Evolutionary conservation across 2,113 vertebrate species (phyloP), one percentile per base, ranked within the genome.

Genomic region (Jacana jacana): DNA sequence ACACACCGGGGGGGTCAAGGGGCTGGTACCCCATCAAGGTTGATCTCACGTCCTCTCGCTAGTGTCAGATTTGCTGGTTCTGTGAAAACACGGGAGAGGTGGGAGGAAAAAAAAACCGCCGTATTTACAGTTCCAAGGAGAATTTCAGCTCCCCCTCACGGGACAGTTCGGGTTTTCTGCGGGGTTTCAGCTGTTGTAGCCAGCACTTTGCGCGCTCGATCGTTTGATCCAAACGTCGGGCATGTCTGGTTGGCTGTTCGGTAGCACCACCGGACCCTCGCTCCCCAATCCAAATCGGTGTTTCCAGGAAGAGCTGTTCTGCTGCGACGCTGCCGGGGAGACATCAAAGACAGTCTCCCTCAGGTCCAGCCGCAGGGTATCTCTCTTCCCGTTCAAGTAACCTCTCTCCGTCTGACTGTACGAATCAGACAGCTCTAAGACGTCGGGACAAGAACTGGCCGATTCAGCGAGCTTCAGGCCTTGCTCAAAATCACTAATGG

Each of bases 141-240:
- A 51, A 51, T 86, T 79, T 52, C 0, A 5, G 6, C 69, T 84
- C 77, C 92, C 69, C n/a, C 17, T 37, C 73, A 73, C 57, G 82
- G 69, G 33, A n/a, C 49, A 33, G 42, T 76, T 69, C 65, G 87
- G 87, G 79, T 49, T 81, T 73, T 65, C 84, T 89, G 58, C 49
- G 46, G 46, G 61, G 68, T 87, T 79, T 97, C 91, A 98, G 81
- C 98, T 99, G 84, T 98, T 98, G 57, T 98, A 98, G 33, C 98
- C 98, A 4, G 99, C 98, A 31, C 97, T 98, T 82, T 98, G 98
- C 84, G 97, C 97, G 10, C 98, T 99, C 5, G 98, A 98, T 95
- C 99, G 98, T 95, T 99, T 99, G 91, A 99, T 99, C 99, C 99
- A 99, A 23, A 99, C 98, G 8, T 99, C 99, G 2, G 99, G 99